A percentile compares a stretch with the other conserved stretches of the same genome.
phyloP scores from a whole-genome alignment of 1,140 invertebrate species.

The Ylistrum balloti region DNA sequence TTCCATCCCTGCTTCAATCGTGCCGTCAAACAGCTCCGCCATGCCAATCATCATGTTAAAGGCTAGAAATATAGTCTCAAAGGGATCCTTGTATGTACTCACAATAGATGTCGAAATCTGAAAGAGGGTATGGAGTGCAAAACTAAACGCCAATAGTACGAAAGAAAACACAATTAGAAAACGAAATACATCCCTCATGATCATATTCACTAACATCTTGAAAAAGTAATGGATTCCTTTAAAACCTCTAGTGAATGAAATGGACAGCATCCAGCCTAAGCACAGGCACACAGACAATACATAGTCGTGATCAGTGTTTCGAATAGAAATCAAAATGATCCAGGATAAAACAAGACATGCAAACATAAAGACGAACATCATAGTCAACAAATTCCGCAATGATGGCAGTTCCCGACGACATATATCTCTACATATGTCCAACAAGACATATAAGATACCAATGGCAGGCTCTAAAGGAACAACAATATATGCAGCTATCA shows the following conservation, averaged over 20 bases:
- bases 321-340: slow-evolving; percentile 66
- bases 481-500: slow-evolving; percentile 64
- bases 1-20: slow-evolving; percentile 61
- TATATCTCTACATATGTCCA: neutral
- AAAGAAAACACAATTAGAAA: slow-evolving; percentile 78
- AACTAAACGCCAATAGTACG: slow-evolving; percentile 76
- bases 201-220: slow-evolving; percentile 77
- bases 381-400: neutral
- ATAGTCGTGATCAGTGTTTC: slow-evolving; percentile 70
- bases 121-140: slow-evolving; percentile 75
- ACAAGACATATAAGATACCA: slow-evolving; percentile 65
- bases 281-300: slow-evolving; percentile 71
- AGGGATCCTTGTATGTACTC: slow-evolving; percentile 61
- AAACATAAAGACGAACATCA: neutral
- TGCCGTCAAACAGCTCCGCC: slow-evolving; percentile 71
- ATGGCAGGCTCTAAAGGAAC: slow-evolving; percentile 71
- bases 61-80: slow-evolving; percentile 65
- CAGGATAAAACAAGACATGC: slow-evolving; percentile 67
- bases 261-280: slow-evolving; percentile 76
- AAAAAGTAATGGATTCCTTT: slow-evolving; percentile 78
- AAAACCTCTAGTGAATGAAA: slow-evolving; percentile 77
- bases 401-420: neutral
- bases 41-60: slow-evolving; percentile 79
- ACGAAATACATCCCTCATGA: slow-evolving; percentile 74
- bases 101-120: slow-evolving; percentile 64